Conservation (phyloP, 2,797 vertebrate species). For the Protosalanx chinensis region DNA sequence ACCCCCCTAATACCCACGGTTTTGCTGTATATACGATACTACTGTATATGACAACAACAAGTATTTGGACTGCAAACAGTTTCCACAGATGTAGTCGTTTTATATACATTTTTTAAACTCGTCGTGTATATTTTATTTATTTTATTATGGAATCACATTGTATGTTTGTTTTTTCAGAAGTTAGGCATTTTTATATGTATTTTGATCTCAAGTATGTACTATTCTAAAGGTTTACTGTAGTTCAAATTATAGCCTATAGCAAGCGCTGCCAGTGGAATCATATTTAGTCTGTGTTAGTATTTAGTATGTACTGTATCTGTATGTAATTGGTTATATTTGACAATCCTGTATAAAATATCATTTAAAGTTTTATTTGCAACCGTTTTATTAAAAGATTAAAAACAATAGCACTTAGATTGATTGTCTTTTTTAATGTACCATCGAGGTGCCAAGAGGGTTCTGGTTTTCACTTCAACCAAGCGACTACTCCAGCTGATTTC, state of each 20-base stretch:
- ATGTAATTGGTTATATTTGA: constrained; percentile 65
- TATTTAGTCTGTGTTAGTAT: constrained; percentile 56
- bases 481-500: too few relatives aligned
- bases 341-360: constrained; percentile 64
- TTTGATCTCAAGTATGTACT: constrained; percentile 43
- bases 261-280: constrained; percentile 56
- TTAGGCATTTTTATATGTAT: constrained; percentile 64
- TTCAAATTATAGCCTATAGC: constrained; percentile 40
- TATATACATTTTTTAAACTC: constrained; percentile 53
- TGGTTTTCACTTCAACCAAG: too few relatives aligned
- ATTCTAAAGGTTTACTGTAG: constrained; percentile 63
- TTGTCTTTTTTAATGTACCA: constrained; percentile 16
- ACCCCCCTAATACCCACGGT: constrained; percentile 12
- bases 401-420: constrained; percentile 14
- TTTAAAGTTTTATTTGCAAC: constrained; percentile 41
- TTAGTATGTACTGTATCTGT: constrained; percentile 48
- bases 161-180: constrained; percentile 69
- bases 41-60: constrained; percentile 3
- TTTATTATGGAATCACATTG: constrained; percentile 66
- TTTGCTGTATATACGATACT: constrained; percentile 27
- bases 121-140: constrained; percentile 73
- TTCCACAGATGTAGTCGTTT: constrained; percentile 64
- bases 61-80: constrained; percentile 50
- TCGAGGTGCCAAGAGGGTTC: too few relatives aligned
- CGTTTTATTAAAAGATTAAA: constrained; percentile 60